Percentiles rank a stretch among this genome's conserved stretches.
phyloP scores from a whole-genome alignment of 1,140 invertebrate species.

The Probaryconus sp. region DNA sequence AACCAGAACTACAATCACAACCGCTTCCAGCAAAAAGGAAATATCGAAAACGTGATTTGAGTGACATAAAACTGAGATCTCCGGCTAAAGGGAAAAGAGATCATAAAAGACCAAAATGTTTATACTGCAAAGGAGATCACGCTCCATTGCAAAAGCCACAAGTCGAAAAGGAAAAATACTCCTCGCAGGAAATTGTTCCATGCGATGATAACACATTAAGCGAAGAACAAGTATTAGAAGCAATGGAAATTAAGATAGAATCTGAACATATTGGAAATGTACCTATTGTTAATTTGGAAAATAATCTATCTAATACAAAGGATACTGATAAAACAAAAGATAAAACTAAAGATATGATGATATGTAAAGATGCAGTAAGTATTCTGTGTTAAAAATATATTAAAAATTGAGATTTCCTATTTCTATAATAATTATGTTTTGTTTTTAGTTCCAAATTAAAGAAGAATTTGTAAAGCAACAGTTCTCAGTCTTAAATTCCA shows the following conservation, averaged over 20 bases:
- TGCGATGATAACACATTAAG: slow-evolving; percentile 8
- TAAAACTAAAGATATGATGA: background rate
- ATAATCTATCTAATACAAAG: background rate
- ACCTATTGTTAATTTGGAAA: too few relatives aligned
- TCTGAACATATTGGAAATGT: slow-evolving; percentile 6
- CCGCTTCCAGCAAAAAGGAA: too few relatives aligned
- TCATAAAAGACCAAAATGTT: slow-evolving; percentile 22
- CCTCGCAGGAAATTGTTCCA: too few relatives aligned
- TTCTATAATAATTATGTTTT: slow-evolving; percentile 7
- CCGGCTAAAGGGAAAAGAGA: slow-evolving; percentile 13
- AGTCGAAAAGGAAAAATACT: background rate
- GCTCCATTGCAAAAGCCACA: slow-evolving; percentile 1
- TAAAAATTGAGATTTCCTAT: background rate
- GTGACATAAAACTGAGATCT: too few relatives aligned
- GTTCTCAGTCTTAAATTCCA: slow-evolving; percentile 21
- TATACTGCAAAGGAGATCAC: slow-evolving; percentile 15
- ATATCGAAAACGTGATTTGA: too few relatives aligned
- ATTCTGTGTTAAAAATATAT: slow-evolving; percentile 8
- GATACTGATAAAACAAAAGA: background rate
- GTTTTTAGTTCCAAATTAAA: slow-evolving; percentile 8
- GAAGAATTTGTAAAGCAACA: slow-evolving; percentile 24
- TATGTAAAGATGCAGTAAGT: slow-evolving; percentile 18
- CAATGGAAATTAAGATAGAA: slow-evolving; percentile 43
- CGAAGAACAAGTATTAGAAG: slow-evolving; percentile 24
- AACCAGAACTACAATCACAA: too few relatives aligned